Base-by-base conservation (phyloP, 2,797 vertebrate genomes). In the Varecia variegata region DNA sequence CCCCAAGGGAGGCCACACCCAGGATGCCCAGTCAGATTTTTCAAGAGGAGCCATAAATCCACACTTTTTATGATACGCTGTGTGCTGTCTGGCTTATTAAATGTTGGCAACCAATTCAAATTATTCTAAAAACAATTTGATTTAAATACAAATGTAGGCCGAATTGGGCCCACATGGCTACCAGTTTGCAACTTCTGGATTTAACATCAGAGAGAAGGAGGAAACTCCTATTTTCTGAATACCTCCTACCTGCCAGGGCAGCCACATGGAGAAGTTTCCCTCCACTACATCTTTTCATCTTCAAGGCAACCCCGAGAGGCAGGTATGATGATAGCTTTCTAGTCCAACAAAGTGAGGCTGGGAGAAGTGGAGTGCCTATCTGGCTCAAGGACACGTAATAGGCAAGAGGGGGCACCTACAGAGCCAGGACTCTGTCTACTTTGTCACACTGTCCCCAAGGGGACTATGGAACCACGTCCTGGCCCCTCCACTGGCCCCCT, bases 41-140 rank as follows among this genome's bases (percentile, higher is more conserved):
- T 81, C 52, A 71, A 54, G 38, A 85, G 68, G 71, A 62, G 68
- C 88, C 81, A 50, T 84, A 90, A 92, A 38, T 62, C 27, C 0
- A 0, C 62, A 62, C 65, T 94, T 92, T 93, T 40, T 82, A 76
- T 14, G 18, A 81, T 56, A 95, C 50, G 54, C 43, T 70, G 27
- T 52, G 45, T 80, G n/a, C 43, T 65, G 27, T 52, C 52, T 80
- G n/a, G 45, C 45, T 93, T 89, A 90, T 32, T 70, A 89, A 94
- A 80, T 45, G 40, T 56, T 92, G 54, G 81, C 54, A 45, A 94
- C 50, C 40, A 80, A 93, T 77, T 93, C 38, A 81, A 94, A 88
- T 18, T 82, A 45, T 80, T 95, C 85, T 80, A 83, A 86, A 96
- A 83, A 73, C 32, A 77, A 58, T 74, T 90, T 68, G 65, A 95